Base-by-base conservation (phyloP, 1,140 invertebrate genomes). In the Halesus radiatus region DNA sequence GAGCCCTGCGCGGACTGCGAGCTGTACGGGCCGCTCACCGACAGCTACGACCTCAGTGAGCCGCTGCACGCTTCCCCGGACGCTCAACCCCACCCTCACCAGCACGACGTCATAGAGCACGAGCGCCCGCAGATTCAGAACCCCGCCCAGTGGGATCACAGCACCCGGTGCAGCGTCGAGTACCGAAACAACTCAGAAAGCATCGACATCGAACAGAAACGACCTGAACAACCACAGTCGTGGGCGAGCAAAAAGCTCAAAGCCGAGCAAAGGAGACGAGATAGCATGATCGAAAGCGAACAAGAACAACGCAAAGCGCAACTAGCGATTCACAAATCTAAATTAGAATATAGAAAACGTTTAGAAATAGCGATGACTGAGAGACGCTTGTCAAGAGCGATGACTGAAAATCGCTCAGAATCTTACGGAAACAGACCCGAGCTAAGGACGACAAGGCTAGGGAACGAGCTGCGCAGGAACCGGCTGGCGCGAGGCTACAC, bases 1-100 rank as follows among this genome's bases (percentile, higher is more conserved):
- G 87, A 88, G 88, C 87, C 87, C 85, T 81, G 73, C 80, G 76
- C 84, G 76, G 74, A 75, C 75, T 85, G 88, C 87, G 87, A 87
- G 86, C 53, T 75, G 29, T 75, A 85, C 78, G 88, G 87, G 81
- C 81, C 86, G 74, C 72, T 75, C 85, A 86, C 81, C 88, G 60
- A 52, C n/a, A 75, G 72, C 72, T 75, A 75, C 54, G 72, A 58
- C 29, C 72, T 58, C 84, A 87, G 87, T 85, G 87, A 88, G 83
- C 87, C 37, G 8, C 37, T 45, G 37, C 37, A 45, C 37, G 37
- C 37, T 13, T 45, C 37, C 10, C 37, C 37, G 37, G 37, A 13
- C 37, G 5, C 37, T 13, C 37, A 45, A 1, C 37, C 37, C 88
- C 53, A 22, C 0, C 37, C 37, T 88, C 53, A 37, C 62, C 18